Percentiles rank a stretch among this genome's conserved stretches.
Conservation (phyloP, 2,888 invertebrate genomes). For the Cheilosia grossa region DNA sequence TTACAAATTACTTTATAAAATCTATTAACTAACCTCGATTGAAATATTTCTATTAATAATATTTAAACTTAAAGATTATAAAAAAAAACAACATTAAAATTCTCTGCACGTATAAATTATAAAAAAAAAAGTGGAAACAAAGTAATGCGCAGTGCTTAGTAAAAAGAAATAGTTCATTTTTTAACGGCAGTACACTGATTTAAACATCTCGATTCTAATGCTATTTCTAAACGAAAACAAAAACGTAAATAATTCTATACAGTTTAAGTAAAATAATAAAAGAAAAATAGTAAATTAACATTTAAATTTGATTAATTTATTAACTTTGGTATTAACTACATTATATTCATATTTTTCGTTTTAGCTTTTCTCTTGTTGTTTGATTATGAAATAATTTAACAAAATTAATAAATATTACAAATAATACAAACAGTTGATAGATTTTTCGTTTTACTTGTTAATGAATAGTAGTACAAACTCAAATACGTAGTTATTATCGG, state of each 20-base stretch:
- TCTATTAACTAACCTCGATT: constrained; percentile 1
- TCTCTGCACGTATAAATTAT: constrained; percentile 1
- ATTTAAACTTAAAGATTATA: constrained; percentile 44
- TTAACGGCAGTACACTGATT: constrained; percentile 58
- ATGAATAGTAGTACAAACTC: not conserved
- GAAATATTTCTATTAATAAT: constrained; percentile 1
- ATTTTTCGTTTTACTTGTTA: constrained; percentile 1
- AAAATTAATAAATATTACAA: constrained; percentile 62
- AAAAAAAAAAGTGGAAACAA: constrained; percentile 38
- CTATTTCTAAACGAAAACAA: constrained; percentile 6
- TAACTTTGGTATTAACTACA: constrained; percentile 73
- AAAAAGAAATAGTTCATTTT: constrained; percentile 6
- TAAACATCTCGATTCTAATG: not conserved
- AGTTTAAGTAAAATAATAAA: constrained; percentile 57
- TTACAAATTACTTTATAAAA: constrained; percentile 28
- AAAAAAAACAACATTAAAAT: constrained; percentile 24
- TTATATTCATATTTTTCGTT: constrained; percentile 32
- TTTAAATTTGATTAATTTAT: constrained; percentile 54
- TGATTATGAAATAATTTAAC: constrained; percentile 57
- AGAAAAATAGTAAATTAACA: constrained; percentile 19
- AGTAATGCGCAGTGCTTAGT: constrained; percentile 29
- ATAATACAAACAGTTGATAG: constrained; percentile 51
- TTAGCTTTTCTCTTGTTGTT: constrained; percentile 23
- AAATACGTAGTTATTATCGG: constrained; percentile 10
- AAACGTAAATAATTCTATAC: constrained; percentile 45